phyloP scores from a whole-genome alignment of 2,888 invertebrate species.

The Geotrupes spiniger region DNA sequence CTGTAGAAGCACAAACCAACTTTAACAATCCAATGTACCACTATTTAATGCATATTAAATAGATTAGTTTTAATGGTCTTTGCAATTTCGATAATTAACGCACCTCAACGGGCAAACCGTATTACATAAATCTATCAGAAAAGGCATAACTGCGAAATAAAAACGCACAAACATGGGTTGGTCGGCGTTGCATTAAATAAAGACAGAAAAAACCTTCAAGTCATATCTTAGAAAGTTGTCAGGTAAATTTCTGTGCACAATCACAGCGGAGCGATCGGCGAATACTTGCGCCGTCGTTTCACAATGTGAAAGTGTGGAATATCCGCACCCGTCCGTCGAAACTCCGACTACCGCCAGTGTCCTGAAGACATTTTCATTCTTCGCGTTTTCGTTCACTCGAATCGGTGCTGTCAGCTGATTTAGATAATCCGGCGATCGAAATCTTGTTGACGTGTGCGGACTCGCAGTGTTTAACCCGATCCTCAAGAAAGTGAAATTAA shows the following conservation, averaged over 20 bases:
- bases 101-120: not conserved
- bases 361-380: conserved; percentile 27
- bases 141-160: conserved; percentile 14
- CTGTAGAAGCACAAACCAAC: too few relatives aligned
- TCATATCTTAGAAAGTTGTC: conserved; percentile 40
- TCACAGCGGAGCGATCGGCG: conserved; percentile 25
- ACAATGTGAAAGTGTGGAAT: conserved; percentile 8
- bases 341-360: conserved; percentile 5
- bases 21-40: too few relatives aligned
- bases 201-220: conserved; percentile 34
- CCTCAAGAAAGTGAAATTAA: not conserved
- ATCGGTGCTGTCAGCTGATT: conserved; percentile 24
- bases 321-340: not conserved
- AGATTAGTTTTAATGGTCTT: not conserved
- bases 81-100: not conserved
- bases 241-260: conserved; percentile 22
- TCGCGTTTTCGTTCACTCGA: conserved; percentile 25
- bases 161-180: conserved; percentile 9
- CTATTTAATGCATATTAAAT: not conserved
- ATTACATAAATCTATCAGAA: conserved; percentile 17
- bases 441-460: too few relatives aligned
- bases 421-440: not conserved
- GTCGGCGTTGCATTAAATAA: conserved; percentile 26
- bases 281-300: conserved; percentile 12
- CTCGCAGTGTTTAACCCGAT: conserved; percentile 11